Conservation (phyloP, 2,797 vertebrate species). For the Capromys pilorides region DNA sequence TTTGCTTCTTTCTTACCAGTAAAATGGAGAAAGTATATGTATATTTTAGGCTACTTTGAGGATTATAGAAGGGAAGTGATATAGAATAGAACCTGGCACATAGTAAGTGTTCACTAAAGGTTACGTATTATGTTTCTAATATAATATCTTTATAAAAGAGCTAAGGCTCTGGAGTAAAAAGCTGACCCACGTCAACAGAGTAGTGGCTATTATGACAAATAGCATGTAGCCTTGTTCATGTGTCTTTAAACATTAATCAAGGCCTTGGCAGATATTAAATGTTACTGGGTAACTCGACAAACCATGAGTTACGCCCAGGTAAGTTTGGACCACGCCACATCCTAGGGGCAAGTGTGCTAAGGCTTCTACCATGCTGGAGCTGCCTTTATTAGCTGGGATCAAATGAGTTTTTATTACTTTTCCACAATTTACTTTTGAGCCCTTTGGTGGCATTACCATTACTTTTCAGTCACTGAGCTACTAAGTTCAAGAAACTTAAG, state of each 20-base stretch:
- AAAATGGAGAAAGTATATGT: neutral
- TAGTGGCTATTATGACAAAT: slow-evolving; percentile 17
- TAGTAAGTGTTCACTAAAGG: neutral
- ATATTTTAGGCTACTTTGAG: neutral
- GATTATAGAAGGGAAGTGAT: neutral
- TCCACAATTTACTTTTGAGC: slow-evolving; percentile 56
- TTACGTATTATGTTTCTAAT: neutral
- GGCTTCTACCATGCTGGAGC: neutral
- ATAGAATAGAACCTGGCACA: neutral
- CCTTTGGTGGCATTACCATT: slow-evolving; percentile 11
- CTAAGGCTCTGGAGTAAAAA: neutral
- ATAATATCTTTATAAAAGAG: neutral
- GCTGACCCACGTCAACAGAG: neutral
- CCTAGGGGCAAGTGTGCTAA: neutral
- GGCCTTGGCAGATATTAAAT: slow-evolving; percentile 48
- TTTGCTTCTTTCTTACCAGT: neutral
- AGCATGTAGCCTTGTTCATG: neutral
- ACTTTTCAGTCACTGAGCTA: slow-evolving; percentile 27
- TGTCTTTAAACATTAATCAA: slow-evolving; percentile 70
- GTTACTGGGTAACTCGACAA: slow-evolving; percentile 38
- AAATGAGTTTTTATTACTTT: slow-evolving; percentile 44
- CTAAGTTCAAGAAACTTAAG: slow-evolving; percentile 45
- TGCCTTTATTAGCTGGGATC: slow-evolving; percentile 72
- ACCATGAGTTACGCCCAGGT: neutral
- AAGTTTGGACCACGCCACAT: slow-evolving; percentile 3